phyloP scores from a whole-genome alignment of 1,140 invertebrate species.

The Anoplophora glabripennis region DNA sequence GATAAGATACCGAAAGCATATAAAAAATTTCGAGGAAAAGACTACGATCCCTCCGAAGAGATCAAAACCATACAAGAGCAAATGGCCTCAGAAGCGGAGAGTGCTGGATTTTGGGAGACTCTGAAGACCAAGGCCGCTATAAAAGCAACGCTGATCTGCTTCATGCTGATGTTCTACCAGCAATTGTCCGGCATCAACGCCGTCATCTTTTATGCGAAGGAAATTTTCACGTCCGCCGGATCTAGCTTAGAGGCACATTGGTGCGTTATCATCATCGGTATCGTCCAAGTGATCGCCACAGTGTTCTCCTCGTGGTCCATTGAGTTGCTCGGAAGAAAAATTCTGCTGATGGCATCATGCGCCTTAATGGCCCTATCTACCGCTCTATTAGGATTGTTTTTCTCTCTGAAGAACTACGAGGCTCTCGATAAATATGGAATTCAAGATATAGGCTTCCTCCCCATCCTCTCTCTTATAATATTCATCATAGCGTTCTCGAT shows the following conservation, averaged over 20 bases:
- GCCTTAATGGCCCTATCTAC: constrained; percentile 61
- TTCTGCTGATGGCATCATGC: constrained; percentile 66
- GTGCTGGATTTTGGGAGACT: constrained; percentile 45
- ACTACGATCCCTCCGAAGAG: constrained; percentile 63
- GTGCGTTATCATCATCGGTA: constrained; percentile 69
- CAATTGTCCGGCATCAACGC: constrained; percentile 63
- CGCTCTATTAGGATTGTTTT: constrained; percentile 65
- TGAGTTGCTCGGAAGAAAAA: constrained; percentile 64
- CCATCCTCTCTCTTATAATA: constrained; percentile 67
- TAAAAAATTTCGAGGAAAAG: constrained; percentile 63
- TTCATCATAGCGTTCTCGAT: constrained; percentile 78
- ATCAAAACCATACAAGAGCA: constrained; percentile 51
- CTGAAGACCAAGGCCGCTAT: constrained; percentile 51
- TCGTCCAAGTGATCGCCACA: constrained; percentile 69
- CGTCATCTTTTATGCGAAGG: constrained; percentile 61
- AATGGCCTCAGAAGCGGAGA: constrained; percentile 42
- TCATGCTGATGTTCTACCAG: constrained; percentile 68
- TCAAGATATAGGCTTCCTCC: constrained; percentile 57
- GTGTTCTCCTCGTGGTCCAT: constrained; percentile 63
- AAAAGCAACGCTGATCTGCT: constrained; percentile 55
- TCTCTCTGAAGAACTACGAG: constrained; percentile 54
- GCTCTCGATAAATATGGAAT: constrained; percentile 28
- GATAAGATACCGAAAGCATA: constrained; percentile 64
- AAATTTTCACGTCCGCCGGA: constrained; percentile 47
- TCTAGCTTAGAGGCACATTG: constrained; percentile 53